phyloP scores from a whole-genome alignment of 2,113 vertebrate genomes.

The Pelvicachromis taeniatus region DNA sequence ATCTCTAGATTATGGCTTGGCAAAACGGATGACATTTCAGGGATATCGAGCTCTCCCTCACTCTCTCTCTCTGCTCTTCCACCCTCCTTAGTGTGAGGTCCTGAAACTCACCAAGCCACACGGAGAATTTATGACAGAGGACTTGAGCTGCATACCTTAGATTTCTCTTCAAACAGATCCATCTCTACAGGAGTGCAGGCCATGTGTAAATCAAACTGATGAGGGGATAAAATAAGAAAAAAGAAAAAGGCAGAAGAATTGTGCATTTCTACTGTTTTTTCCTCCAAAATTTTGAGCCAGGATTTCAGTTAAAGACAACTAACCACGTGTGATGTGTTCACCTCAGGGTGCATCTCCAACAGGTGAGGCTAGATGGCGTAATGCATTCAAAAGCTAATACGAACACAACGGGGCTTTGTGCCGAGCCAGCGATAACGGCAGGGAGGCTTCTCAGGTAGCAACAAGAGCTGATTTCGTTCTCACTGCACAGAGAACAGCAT shows the following conservation, averaged over 20 bases:
- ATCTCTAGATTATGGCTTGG: slow-evolving; percentile 30
- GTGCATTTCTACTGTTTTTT: not conserved
- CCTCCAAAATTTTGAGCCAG: not conserved
- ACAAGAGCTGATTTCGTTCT: not conserved
- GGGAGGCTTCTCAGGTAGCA: slow-evolving; percentile 21
- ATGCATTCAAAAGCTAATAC: slow-evolving; percentile 30
- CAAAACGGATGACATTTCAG: slow-evolving; percentile 16
- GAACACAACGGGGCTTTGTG: slow-evolving; percentile 8
- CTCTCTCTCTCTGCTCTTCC: not conserved
- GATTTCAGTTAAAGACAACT: not conserved
- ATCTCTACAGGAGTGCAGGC: slow-evolving; percentile 27
- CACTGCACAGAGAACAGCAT: not conserved
- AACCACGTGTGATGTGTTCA: not conserved
- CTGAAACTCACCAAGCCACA: slow-evolving; percentile 36
- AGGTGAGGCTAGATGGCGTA: slow-evolving; percentile 50
- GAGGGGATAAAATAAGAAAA: slow-evolving; percentile 37
- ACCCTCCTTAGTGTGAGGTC: slow-evolving; percentile 62
- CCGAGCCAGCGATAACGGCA: slow-evolving; percentile 11
- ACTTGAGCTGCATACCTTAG: slow-evolving; percentile 60
- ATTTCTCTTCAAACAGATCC: slow-evolving; percentile 64
- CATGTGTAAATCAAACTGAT: slow-evolving; percentile 47
- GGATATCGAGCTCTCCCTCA: not conserved
- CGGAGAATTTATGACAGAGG: slow-evolving; percentile 59
- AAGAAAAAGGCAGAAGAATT: not conserved
- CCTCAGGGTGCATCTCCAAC: slow-evolving; percentile 3